A percentile compares a stretch with the other conserved stretches of the same genome.
phyloP scores from a whole-genome alignment of 2,888 invertebrate species.

The Prenolepis imparis region DNA sequence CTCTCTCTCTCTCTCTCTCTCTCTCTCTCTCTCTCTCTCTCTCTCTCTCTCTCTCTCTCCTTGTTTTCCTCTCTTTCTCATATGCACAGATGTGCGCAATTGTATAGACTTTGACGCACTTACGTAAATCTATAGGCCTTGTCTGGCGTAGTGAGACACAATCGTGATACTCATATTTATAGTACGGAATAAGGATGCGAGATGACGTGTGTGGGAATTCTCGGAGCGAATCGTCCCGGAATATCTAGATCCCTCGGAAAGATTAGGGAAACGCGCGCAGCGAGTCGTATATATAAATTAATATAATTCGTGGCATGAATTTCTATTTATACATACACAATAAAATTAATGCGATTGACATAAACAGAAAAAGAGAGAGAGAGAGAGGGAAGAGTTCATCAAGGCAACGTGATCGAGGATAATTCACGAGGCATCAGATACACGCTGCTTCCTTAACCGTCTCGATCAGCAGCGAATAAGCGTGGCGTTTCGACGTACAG shows the following conservation, averaged over 20 bases:
- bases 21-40: constrained; percentile 63
- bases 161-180: neutral
- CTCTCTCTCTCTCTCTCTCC: neutral
- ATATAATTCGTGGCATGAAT: neutral
- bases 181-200: neutral
- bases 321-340: neutral
- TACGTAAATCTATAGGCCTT: constrained; percentile 77
- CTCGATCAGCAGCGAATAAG: constrained; percentile 12
- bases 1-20: constrained; percentile 45
- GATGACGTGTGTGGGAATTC: constrained; percentile 20
- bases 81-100: constrained; percentile 74
- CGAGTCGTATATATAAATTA: neutral
- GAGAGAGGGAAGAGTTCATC: neutral
- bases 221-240: neutral
- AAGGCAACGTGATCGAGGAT: neutral
- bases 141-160: constrained; percentile 68
- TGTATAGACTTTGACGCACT: constrained; percentile 58
- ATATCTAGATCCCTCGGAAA: neutral
- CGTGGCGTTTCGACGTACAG: neutral
- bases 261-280: neutral
- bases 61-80: neutral
- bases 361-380: neutral
- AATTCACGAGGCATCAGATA: neutral
- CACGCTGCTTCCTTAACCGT: neutral
- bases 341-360: neutral